A percentile compares a stretch with the other conserved stretches of the same genome.
Evolutionary conservation across 1,140 invertebrate genomes (phyloP).

Genomic region (Coenobita brevimanus): DNA sequence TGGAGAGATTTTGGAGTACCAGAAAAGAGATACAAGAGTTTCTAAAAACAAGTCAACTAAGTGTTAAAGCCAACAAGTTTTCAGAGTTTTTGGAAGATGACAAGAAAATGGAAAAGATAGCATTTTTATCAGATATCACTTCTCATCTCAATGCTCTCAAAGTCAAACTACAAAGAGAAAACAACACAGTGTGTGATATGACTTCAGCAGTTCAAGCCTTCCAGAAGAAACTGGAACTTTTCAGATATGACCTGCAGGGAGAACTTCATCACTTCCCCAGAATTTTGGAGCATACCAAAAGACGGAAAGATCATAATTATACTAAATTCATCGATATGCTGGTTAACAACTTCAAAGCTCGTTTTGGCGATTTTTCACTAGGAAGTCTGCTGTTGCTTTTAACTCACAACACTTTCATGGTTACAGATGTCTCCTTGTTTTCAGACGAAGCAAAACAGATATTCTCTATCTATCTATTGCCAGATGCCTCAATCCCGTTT

Average conservation of each 20-base stretch:
- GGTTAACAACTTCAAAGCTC: conserved; percentile 8
- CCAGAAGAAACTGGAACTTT: conserved; percentile 27
- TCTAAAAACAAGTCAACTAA: conserved; percentile 32
- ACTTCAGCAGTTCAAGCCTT: conserved; percentile 22
- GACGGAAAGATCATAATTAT: conserved; percentile 21
- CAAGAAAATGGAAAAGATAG: conserved; percentile 20
- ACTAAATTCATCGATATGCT: conserved; percentile 71
- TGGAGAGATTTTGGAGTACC: background rate
- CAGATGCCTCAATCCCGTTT: too few relatives aligned
- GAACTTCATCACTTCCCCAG: conserved; percentile 26
- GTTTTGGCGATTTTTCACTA: conserved; percentile 26
- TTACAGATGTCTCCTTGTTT: conserved; percentile 11
- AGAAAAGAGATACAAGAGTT: conserved; percentile 20
- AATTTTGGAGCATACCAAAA: conserved; percentile 36
- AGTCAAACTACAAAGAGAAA: conserved; percentile 21
- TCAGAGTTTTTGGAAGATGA: conserved; percentile 34
- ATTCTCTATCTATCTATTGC: too few relatives aligned
- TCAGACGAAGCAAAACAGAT: conserved; percentile 23
- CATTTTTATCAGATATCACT: conserved; percentile 18
- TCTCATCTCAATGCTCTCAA: conserved; percentile 30
- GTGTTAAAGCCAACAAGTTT: conserved; percentile 12
- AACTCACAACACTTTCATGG: conserved; percentile 19
- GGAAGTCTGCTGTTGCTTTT: conserved; percentile 25
- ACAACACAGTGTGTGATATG: conserved; percentile 19
- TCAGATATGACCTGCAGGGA: conserved; percentile 2